Base-by-base conservation (phyloP, 2,888 invertebrate species). In the Aquatica leii region DNA sequence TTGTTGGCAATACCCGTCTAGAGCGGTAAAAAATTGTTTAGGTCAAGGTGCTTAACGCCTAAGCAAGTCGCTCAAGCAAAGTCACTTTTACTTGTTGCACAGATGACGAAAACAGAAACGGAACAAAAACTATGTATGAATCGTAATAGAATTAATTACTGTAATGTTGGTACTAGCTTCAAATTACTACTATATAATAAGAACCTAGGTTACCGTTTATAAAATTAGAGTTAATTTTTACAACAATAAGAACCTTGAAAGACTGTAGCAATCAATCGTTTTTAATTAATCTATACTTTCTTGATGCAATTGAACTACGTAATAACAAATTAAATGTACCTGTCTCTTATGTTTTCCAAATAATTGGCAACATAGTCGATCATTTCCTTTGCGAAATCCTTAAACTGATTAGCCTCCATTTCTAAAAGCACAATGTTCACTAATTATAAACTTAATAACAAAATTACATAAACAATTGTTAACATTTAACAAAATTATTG, bases 301-400 rank as follows among this genome's bases (percentile, higher is more conserved):
- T n/a, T n/a, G n/a, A n/a, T n/a, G n/a, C n/a, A n/a, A n/a, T n/a
- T n/a, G n/a, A n/a, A n/a, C n/a, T n/a, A n/a, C n/a, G n/a, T n/a
- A n/a, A n/a, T n/a, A n/a, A n/a, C n/a, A n/a, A n/a, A n/a, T n/a
- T n/a, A n/a, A n/a, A n/a, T n/a, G 81, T 82, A 93, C 94, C 94
- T 92, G 80, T 95, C 96, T 79, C 96, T 86, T 73, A 98, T 95
- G 75, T 94, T 95, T 80, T 97, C 95, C 81, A 97, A 84, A 82
- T 98, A 98, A 76, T 95, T 90, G 6, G 93, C 91, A 64, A 98
- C 94, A 81, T 94, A 98, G 77, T 97, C 95, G 37, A 95, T 89
- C 94, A 97, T 97, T 77, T 94, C 93, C 81, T 93, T 94, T 66
- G 95, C 95, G 79, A 94, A 94, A 73, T 92, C 91, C 80, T 90